Conservation (phyloP, 2,888 invertebrate species). For the Cosmorhoe ocellata region DNA sequence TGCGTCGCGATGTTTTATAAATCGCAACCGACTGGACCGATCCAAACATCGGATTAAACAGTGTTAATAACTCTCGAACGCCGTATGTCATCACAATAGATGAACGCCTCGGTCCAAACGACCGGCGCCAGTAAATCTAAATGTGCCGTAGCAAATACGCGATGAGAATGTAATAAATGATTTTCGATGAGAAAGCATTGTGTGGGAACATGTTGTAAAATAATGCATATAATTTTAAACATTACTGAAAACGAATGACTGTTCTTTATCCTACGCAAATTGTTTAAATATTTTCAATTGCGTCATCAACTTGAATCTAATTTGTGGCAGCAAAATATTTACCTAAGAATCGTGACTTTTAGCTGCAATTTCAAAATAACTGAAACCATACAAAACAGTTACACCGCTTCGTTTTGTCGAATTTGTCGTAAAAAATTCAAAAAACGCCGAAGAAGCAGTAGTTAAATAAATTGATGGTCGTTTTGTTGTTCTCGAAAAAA, state of each 20-base stretch:
- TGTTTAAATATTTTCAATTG: slow-evolving; percentile 19
- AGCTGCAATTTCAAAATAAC: no score
- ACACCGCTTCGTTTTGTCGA: slow-evolving; percentile 9
- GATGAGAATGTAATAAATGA: slow-evolving; percentile 25
- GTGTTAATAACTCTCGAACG: slow-evolving; percentile 42
- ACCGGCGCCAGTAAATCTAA: slow-evolving; percentile 30
- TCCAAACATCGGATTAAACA: slow-evolving; percentile 47
- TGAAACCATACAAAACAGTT: slow-evolving; percentile 5
- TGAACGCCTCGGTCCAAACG: slow-evolving; percentile 29
- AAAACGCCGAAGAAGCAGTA: slow-evolving; percentile 10
- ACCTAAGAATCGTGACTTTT: no score
- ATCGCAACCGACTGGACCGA: slow-evolving; percentile 42
- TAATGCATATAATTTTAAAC: slow-evolving; percentile 19
- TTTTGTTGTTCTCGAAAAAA: slow-evolving; percentile 4
- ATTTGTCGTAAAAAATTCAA: slow-evolving; percentile 11
- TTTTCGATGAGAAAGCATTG: slow-evolving; percentile 15
- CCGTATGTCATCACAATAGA: slow-evolving; percentile 38
- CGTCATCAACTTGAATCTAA: no score
- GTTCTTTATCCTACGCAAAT: slow-evolving; percentile 19
- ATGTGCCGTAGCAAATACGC: slow-evolving; percentile 18
- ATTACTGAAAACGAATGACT: slow-evolving; percentile 6
- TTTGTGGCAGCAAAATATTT: no score
- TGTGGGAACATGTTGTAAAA: slow-evolving; percentile 24
- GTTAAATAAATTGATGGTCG: slow-evolving; percentile 17
- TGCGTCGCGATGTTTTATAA: slow-evolving; percentile 18